These are phyloP conservation scores for Battus philenor DNA, from an alignment of 1,140 invertebrate species.

Conservation along the genomic window DNA sequence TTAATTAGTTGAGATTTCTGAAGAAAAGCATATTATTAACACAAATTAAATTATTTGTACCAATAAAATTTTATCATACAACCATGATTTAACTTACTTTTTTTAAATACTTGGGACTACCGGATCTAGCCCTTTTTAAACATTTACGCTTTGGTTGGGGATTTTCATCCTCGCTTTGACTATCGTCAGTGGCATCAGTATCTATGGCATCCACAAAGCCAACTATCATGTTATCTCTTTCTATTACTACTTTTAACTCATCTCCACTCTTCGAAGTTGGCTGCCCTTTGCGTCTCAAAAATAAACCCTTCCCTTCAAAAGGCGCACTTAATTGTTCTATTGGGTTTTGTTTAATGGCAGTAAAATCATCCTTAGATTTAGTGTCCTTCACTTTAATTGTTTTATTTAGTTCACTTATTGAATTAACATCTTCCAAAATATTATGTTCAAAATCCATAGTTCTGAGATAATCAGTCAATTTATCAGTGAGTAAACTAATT, in stretches of 20 bases:
- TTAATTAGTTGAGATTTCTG: constrained; percentile 59
- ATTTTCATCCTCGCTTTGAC: constrained; percentile 40
- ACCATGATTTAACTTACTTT: constrained; percentile 36
- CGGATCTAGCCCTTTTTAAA: constrained; percentile 41
- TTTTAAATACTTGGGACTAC: constrained; percentile 38
- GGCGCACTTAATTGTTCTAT: neutral
- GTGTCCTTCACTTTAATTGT: neutral
- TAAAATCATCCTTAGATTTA: no score
- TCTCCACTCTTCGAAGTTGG: constrained; percentile 41
- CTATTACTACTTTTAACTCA: constrained; percentile 61
- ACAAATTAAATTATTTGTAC: neutral
- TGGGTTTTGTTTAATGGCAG: neutral
- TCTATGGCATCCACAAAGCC: constrained; percentile 57
- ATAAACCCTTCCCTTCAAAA: constrained; percentile 27
- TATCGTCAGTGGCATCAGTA: constrained; percentile 51
- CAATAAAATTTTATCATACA: no score
- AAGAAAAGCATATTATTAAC: constrained; percentile 19
- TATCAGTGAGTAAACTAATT: constrained; percentile 57
- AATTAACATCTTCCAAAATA: constrained; percentile 25
- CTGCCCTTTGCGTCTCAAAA: constrained; percentile 35
- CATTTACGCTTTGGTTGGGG: constrained; percentile 24
- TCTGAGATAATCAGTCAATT: constrained; percentile 52
- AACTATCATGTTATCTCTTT: constrained; percentile 69
- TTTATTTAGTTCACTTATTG: constrained; percentile 10
- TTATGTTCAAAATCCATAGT: constrained; percentile 70